Base-by-base conservation (phyloP, 2,888 invertebrate species). In the Eubasilissa splendida region DNA sequence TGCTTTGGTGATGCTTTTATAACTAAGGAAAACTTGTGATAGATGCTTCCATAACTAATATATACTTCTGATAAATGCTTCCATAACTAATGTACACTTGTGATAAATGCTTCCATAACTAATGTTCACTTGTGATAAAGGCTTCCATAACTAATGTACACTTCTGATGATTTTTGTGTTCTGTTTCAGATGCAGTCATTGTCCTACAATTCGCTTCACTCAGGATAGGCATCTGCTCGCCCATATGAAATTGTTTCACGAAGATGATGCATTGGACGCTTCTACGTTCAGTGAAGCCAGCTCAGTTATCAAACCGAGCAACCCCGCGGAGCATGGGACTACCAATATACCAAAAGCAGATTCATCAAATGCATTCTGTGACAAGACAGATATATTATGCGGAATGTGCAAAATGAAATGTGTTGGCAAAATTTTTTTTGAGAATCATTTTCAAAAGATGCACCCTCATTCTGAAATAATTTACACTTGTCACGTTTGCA, bases 171-270 rank as follows among this genome's bases (percentile, higher is more conserved):
- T 22, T 22, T 22, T 22, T 22, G 22, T 22, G 22, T 22, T 9
- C 56, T 73, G 31, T 71, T 74, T 74, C 33, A 74, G 74, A 58
- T 75, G 75, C 52, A 42, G 22, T 12, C 75, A 75, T 14, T 75
- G 75, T 31, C 75, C 75, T 10, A 14, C 60, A 11, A 33, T 75
- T 22, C 59, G 60, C 42, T 75, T 75, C 52, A 75, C 75, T 14
- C 75, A 75, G 42, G 75, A 75, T 14, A 42, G 50, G 22, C 75
- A 75, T 60, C 50, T 75, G 75, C 58, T 42, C 33, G 52, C 42
- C 12, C 75, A 75, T 42, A 42, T 50, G 12, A 60, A 8, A 60
- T 50, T 75, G 58, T 75, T 75, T 52, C 75, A 75, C 52, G 14
- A 60, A 53, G 70, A 70, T n/a, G 31, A 22, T 22, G 22, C 22